Conservation (phyloP, 2,113 vertebrate genomes). For the Toxostoma redivivum region DNA sequence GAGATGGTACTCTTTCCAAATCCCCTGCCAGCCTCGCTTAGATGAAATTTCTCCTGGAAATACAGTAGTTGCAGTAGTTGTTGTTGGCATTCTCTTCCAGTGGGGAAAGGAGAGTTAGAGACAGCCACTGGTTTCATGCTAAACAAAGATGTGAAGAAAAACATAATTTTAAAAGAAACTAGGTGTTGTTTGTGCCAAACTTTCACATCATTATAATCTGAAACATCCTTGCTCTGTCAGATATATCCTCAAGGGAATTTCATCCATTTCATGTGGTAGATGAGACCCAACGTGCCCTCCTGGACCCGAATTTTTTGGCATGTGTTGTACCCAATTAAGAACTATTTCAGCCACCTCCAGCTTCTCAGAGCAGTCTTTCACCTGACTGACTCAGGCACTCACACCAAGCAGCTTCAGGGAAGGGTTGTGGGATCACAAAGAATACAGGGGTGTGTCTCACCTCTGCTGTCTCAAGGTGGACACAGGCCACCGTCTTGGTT, state of each 20-base stretch:
- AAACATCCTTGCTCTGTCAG: background rate
- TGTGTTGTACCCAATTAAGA: background rate
- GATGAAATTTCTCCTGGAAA: conserved; percentile 1
- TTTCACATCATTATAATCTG: background rate
- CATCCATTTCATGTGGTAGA: fast-evolving
- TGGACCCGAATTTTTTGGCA: background rate
- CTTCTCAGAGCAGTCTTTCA: background rate
- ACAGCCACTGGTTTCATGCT: background rate
- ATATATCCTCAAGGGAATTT: background rate
- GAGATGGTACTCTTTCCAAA: background rate
- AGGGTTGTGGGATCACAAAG: background rate
- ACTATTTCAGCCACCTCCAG: background rate
- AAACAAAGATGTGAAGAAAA: background rate
- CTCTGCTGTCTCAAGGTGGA: background rate
- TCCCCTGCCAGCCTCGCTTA: background rate
- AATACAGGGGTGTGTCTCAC: background rate
- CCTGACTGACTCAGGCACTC: background rate
- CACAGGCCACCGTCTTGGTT: background rate
- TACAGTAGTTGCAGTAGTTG: background rate
- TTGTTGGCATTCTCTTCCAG: background rate
- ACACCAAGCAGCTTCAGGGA: background rate
- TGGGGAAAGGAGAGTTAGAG: background rate
- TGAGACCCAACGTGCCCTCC: background rate
- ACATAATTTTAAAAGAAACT: background rate
- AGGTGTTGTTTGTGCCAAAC: background rate